Evolutionary conservation across 2,113 vertebrate genomes (phyloP), one percentile per base, ranked within the genome.

Genomic region (Rhadina sibilatrix): DNA sequence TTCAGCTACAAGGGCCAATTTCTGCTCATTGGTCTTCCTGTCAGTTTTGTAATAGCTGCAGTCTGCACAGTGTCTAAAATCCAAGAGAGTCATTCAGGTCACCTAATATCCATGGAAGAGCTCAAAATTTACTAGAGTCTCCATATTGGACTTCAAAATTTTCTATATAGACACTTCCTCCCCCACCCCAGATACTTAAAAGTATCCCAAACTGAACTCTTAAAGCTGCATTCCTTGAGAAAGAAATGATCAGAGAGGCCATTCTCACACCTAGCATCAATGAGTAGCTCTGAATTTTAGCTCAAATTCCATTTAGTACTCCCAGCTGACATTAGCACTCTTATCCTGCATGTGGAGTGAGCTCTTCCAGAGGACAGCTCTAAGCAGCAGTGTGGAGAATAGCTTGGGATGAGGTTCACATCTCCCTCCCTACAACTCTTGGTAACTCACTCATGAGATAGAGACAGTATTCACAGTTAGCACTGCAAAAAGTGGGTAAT

Each of bases 281-380:
- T 1, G 24, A 90, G 44, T 28, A 92, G 63, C 42, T 74, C n/a
- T 54, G 93, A 86, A 70, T 90, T 83, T 83, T 52, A 93, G 66
- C 63, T 57, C 76, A 77, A 86, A 90, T 78, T 81, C 76, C 47
- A 75, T 90, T 93, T 83, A 92, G 71, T 59, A 59, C 40, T 90
- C 80, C 80, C 60, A 90, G 83, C 11, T 94, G 93, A 92, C 76
- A 77, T 42, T 63, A 66, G 46, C 28, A n/a, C 30, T 57, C 33
- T 77, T 70, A 86, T 38, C 61, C 64, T 0, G 24, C 24, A 69
- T 15, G 10, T 49, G 60, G 64, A 88, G 54, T 14, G 10, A 78
- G 52, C 64, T 83, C 60, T 87, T 83, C 71, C 79, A 90, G 83
- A 88, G 80, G 50, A 63, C 50, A 66, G 59, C 47, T 81, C 38